Percentiles rank a stretch among this genome's conserved stretches.
phyloP scores from a whole-genome alignment of 2,888 invertebrate species.

The Halictus ligatus region DNA sequence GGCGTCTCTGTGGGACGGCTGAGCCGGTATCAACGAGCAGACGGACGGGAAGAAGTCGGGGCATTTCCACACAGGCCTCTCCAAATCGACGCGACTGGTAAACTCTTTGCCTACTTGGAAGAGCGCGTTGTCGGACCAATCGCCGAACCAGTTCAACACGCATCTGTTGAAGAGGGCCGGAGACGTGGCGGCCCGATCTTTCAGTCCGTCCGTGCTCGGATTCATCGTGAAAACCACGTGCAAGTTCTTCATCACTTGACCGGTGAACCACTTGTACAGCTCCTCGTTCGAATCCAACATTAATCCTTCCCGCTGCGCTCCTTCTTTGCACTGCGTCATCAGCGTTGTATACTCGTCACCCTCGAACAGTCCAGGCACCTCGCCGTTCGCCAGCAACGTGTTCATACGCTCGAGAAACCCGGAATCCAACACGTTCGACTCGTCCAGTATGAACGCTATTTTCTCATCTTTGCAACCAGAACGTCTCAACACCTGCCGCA shows the following conservation, averaged over 20 bases:
- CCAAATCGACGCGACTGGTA: constrained; percentile 97
- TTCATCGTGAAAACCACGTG: constrained; percentile 99
- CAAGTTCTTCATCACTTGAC: constrained; percentile 99
- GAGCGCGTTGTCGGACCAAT: constrained; percentile 98
- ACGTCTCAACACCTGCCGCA: constrained; percentile 93
- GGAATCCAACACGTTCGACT: constrained; percentile 99
- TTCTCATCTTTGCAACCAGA: constrained; percentile 98
- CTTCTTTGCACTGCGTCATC: constrained; percentile 99
- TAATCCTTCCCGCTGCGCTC: constrained; percentile 98
- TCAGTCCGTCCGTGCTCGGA: constrained; percentile 98
- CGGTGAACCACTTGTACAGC: constrained; percentile 99
- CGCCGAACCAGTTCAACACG: constrained; percentile 99
- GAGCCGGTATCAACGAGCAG: constrained; percentile 90
- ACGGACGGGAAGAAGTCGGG: constrained; percentile 97
- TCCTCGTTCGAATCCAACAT: constrained; percentile 99
- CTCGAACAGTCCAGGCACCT: constrained; percentile 97
- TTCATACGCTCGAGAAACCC: constrained; percentile 99
- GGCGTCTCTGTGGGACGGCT: constrained; percentile 95
- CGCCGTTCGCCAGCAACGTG: constrained; percentile 98
- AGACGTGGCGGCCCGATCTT: constrained; percentile 99
- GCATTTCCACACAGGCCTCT: constrained; percentile 92
- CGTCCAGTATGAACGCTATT: constrained; percentile 99
- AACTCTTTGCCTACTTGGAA: constrained; percentile 99
- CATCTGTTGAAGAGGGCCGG: constrained; percentile 99
- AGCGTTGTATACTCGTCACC: constrained; percentile 99